A percentile compares a stretch with the other conserved stretches of the same genome.
Evolutionary conservation across 1,140 invertebrate species (phyloP).

Genomic region (Oreohelix idahoensis): DNA sequence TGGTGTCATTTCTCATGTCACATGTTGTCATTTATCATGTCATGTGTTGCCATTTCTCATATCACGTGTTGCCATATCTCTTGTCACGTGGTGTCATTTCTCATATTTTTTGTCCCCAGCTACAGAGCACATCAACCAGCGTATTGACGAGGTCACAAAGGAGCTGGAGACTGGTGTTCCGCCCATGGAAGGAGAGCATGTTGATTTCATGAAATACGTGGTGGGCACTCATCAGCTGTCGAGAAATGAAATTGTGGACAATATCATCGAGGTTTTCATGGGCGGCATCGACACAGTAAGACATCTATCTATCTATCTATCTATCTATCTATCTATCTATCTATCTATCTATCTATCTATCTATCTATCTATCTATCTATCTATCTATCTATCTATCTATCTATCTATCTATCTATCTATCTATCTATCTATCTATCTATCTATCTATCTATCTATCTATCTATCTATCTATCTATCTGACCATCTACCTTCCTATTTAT

Average conservation of each 20-base stretch:
- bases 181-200: conserved; percentile 32
- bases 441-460: background rate
- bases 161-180: conserved; percentile 23
- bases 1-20: too few relatives aligned
- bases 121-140: conserved; percentile 50
- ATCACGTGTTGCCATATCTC: too few relatives aligned
- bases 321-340: background rate
- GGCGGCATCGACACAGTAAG: conserved; percentile 91
- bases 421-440: background rate
- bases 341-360: too few relatives aligned
- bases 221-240: conserved; percentile 55
- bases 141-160: conserved; percentile 46
- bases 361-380: too few relatives aligned
- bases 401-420: conserved; percentile 13
- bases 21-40: too few relatives aligned
- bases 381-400: too few relatives aligned
- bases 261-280: conserved; percentile 87
- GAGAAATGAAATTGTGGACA: conserved; percentile 70
- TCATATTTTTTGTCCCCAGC: conserved; percentile 46
- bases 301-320: background rate
- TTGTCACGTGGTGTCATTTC: too few relatives aligned
- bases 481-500: too few relatives aligned
- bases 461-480: too few relatives aligned
- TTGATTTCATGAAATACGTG: conserved; percentile 57
- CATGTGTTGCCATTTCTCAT: too few relatives aligned